Conservation (phyloP, 2,888 invertebrate genomes). For the Sepioteuthis lessoniana region DNA sequence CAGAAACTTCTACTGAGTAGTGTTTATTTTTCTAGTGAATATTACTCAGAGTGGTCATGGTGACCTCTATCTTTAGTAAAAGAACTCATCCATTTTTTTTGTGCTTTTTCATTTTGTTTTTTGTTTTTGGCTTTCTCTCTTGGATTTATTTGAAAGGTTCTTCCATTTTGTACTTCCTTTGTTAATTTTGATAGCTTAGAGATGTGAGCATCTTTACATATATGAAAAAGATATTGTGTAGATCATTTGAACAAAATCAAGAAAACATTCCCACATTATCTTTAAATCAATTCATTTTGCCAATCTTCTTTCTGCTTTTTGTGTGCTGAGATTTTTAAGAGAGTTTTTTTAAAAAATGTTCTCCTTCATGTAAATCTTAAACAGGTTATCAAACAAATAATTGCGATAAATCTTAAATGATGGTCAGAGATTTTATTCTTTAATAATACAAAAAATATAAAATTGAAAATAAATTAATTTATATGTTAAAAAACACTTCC, state of each 20-base stretch:
- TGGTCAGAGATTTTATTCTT: background rate
- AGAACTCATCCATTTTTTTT: background rate
- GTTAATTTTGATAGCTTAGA: background rate
- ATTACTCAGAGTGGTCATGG: background rate
- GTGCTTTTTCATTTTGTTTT: too few species aligned
- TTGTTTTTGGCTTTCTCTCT: background rate
- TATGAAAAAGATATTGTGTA: background rate
- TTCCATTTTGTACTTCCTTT: background rate
- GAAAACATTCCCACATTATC: background rate
- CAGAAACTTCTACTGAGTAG: background rate
- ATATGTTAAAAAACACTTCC: too few species aligned
- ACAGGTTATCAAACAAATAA: background rate
- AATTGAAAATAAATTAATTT: too few species aligned
- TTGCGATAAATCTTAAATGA: background rate
- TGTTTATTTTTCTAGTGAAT: background rate
- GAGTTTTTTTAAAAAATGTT: background rate
- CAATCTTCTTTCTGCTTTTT: background rate
- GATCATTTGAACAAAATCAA: background rate
- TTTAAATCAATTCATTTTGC: background rate
- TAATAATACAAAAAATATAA: background rate
- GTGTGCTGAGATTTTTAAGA: background rate
- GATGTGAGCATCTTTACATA: background rate
- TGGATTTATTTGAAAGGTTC: background rate
- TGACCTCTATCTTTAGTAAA: background rate
- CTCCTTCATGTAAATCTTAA: background rate